Evolutionary conservation across 2,113 vertebrate genomes (phyloP).

Genomic region (Montifringilla adamsi): DNA sequence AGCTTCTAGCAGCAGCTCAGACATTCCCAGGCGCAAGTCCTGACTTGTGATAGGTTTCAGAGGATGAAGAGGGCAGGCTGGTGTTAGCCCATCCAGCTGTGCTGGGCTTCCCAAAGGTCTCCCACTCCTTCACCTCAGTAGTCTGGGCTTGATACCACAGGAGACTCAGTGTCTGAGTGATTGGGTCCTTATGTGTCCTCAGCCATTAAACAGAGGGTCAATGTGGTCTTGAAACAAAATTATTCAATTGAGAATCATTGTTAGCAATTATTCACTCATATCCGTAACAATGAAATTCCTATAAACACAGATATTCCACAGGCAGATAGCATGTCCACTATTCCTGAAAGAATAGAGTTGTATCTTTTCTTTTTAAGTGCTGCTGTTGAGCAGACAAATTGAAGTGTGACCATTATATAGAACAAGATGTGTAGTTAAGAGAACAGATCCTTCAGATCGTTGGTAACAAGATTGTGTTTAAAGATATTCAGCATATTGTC

Average conservation of each 20-base stretch:
- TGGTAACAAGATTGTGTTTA: not conserved
- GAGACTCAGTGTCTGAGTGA: not conserved
- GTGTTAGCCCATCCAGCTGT: not conserved
- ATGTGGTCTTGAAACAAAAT: not conserved
- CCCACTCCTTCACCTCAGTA: not conserved
- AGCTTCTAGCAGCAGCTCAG: not conserved
- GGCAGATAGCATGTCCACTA: fast-evolving
- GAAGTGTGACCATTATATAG: not conserved
- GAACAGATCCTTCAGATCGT: not conserved
- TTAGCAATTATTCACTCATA: not conserved
- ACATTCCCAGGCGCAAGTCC: not conserved
- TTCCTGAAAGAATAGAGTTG: not conserved
- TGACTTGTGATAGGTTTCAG: not conserved
- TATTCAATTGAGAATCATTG: not conserved
- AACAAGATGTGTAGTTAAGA: not conserved
- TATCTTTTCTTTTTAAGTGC: not conserved
- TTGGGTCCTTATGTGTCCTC: not conserved
- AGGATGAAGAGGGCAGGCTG: not conserved
- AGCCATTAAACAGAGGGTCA: not conserved
- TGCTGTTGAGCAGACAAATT: not conserved
- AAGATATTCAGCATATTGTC: not conserved
- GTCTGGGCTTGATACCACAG: not conserved
- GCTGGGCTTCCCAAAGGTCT: not conserved
- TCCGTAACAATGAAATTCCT: not conserved
- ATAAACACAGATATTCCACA: not conserved